phyloP scores from a whole-genome alignment of 2,113 vertebrate genomes.

The Sminthopsis crassicaudata region DNA sequence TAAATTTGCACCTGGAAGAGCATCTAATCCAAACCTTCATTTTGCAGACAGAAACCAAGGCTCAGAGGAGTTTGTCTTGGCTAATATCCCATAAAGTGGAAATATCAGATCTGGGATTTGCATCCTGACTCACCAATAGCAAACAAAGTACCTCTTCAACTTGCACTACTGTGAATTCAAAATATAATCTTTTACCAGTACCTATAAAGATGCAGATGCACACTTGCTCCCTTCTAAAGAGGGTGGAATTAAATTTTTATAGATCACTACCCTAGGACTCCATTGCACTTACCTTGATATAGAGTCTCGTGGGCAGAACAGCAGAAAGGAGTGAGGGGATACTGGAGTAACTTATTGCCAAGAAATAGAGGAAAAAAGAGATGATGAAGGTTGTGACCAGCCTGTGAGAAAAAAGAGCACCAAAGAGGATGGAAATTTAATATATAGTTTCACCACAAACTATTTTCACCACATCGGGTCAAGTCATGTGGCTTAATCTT shows the following conservation, averaged over 20 bases:
- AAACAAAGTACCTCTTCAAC: neutral
- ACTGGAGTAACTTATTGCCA: neutral
- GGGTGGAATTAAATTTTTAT: neutral
- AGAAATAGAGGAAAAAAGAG: neutral
- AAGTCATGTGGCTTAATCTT: neutral
- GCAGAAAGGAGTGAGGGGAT: neutral
- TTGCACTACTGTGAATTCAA: neutral
- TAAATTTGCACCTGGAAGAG: neutral
- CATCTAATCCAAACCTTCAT: neutral
- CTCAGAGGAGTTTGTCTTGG: neutral
- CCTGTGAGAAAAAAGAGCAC: neutral
- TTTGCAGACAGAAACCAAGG: neutral
- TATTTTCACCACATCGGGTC: neutral
- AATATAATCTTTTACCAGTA: neutral
- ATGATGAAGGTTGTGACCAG: neutral
- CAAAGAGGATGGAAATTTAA: neutral
- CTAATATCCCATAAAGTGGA: neutral
- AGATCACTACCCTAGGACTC: neutral
- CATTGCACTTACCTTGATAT: neutral
- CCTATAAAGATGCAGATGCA: neutral
- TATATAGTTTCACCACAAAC: neutral
- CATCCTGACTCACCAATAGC: neutral
- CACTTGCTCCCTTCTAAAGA: neutral
- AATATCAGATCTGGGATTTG: neutral
- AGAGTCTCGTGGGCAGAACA: neutral